These are phyloP conservation scores for Apodemia zela DNA, from an alignment of 2,888 invertebrate genomes.

Conservation along the genomic window DNA sequence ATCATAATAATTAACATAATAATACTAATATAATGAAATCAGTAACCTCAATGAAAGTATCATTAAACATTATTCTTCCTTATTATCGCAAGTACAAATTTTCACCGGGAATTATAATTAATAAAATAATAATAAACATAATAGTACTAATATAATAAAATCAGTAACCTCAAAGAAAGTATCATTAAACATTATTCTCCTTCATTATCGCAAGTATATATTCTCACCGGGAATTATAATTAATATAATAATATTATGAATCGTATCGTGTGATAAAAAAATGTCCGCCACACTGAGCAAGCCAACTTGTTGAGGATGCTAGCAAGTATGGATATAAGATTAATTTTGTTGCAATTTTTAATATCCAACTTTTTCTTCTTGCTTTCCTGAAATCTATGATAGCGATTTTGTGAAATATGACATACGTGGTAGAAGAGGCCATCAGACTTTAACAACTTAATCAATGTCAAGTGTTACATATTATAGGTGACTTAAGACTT, in stretches of 20 bases:
- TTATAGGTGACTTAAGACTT: too few relatives aligned
- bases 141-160: background rate
- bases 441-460: too few relatives aligned
- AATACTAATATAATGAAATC: too few relatives aligned
- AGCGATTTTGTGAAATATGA: too few relatives aligned
- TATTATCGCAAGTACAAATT: background rate
- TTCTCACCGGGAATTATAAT: constrained; percentile 41
- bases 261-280: constrained; percentile 37
- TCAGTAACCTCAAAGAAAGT: constrained; percentile 8
- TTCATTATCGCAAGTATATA: constrained; percentile 5
- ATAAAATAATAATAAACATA: constrained; percentile 41
- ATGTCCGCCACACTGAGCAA: constrained; percentile 22
- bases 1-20: constrained; percentile 32
- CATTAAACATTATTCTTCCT: too few relatives aligned
- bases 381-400: too few relatives aligned
- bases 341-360: too few relatives aligned
- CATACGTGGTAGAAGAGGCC: too few relatives aligned
- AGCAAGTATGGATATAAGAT: constrained; percentile 28
- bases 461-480: too few relatives aligned
- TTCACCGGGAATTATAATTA: constrained; percentile 43
- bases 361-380: too few relatives aligned
- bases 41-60: constrained; percentile 4
- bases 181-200: constrained; percentile 16
- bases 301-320: constrained; percentile 16
- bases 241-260: constrained; percentile 60